Evolutionary conservation across 2,888 invertebrate species (phyloP).

Genomic region (Melanargia galathea): DNA sequence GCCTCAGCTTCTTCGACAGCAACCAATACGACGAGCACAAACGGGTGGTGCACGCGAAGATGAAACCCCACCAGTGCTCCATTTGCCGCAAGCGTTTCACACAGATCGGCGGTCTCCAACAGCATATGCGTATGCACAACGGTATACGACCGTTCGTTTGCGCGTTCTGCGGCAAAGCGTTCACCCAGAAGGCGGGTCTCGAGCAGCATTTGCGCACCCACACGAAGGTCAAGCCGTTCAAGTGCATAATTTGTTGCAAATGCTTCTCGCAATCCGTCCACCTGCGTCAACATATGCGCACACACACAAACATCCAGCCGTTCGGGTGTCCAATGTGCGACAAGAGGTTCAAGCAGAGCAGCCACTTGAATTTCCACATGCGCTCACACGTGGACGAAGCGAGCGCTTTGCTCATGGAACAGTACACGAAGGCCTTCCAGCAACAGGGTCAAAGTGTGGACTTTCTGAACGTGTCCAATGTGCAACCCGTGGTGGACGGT

Average conservation of each 20-base stretch:
- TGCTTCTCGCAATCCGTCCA: constrained; percentile 77
- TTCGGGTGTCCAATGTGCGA: constrained; percentile 71
- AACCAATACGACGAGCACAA: constrained; percentile 67
- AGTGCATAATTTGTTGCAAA: constrained; percentile 73
- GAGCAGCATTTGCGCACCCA: constrained; percentile 77
- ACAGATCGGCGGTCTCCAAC: constrained; percentile 74
- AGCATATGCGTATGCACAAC: constrained; percentile 76
- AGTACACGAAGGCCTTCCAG: constrained; percentile 53
- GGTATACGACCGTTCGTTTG: constrained; percentile 72
- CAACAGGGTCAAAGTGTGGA: constrained; percentile 53
- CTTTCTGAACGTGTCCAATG: constrained; percentile 62
- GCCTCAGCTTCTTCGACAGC: constrained; percentile 60
- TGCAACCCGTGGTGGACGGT: constrained; percentile 67
- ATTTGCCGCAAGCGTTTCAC: constrained; percentile 73
- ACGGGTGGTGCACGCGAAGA: constrained; percentile 65
- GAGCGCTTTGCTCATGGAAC: constrained; percentile 52
- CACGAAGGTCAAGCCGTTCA: constrained; percentile 75
- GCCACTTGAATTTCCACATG: constrained; percentile 76
- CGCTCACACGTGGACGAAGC: constrained; percentile 63
- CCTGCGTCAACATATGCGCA: constrained; percentile 76
- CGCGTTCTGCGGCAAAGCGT: constrained; percentile 71
- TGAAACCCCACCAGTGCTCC: constrained; percentile 71
- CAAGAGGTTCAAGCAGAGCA: constrained; percentile 73
- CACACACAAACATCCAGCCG: constrained; percentile 77
- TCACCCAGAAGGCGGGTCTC: constrained; percentile 75